phyloP scores from a whole-genome alignment of 2,113 vertebrate genomes.

The Diadophis punctatus region DNA sequence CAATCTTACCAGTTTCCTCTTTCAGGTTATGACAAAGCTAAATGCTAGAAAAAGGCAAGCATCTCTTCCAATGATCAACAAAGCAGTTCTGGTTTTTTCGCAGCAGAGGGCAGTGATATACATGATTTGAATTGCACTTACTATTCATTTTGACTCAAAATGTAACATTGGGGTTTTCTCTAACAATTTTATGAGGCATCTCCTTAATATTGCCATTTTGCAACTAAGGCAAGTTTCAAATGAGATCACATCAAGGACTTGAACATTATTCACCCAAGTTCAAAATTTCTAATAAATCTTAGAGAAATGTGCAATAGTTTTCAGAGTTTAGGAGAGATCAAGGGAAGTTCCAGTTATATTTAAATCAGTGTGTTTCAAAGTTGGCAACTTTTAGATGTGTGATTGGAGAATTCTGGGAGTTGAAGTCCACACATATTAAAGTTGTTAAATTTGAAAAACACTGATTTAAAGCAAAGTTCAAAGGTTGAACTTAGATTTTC shows the following conservation, averaged over 20 bases:
- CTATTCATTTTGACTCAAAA: background rate
- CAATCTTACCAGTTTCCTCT: background rate
- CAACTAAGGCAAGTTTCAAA: background rate
- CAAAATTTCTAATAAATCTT: background rate
- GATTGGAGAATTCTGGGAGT: background rate
- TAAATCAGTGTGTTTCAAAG: background rate
- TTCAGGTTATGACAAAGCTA: background rate
- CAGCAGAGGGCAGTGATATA: conserved; percentile 12
- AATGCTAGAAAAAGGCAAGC: background rate
- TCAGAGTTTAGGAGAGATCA: background rate
- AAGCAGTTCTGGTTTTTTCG: background rate
- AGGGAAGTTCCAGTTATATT: background rate
- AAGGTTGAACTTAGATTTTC: background rate
- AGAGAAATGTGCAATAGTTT: background rate
- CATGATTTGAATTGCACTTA: background rate
- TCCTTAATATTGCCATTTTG: background rate
- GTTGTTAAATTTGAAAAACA: background rate
- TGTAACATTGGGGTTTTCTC: background rate
- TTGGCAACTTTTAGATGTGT: background rate
- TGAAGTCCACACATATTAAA: background rate
- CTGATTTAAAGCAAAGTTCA: background rate
- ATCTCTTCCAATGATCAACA: no score
- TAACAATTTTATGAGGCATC: background rate
- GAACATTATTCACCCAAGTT: background rate
- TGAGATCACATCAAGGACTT: background rate